phyloP scores from a whole-genome alignment of 2,888 invertebrate species.

The Tinea semifulvella region DNA sequence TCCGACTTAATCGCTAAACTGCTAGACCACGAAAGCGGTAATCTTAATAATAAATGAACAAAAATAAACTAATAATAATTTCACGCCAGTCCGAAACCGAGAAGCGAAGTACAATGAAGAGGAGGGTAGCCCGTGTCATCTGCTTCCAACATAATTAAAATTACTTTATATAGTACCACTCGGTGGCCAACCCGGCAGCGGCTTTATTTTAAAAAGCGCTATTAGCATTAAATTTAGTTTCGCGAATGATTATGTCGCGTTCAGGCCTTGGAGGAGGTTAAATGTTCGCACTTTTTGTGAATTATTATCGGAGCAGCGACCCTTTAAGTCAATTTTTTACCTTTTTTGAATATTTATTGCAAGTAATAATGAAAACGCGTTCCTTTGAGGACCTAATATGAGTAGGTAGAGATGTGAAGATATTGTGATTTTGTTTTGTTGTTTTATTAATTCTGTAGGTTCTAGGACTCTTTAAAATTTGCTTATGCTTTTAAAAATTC shows the following conservation, averaged over 20 bases:
- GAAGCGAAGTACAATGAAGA: conserved; percentile 48
- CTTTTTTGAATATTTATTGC: conserved; percentile 4
- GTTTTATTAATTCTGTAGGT: no score
- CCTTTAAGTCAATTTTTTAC: conserved; percentile 8
- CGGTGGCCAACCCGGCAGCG: conserved; percentile 51
- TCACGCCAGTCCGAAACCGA: conserved; percentile 20
- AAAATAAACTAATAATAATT: neutral
- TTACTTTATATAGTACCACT: conserved; percentile 62
- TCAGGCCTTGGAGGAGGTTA: conserved; percentile 54
- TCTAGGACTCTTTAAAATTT: no score
- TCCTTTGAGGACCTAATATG: no score
- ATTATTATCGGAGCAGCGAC: conserved; percentile 38
- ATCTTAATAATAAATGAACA: no score
- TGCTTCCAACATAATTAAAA: conserved; percentile 68
- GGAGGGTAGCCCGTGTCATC: conserved; percentile 61
- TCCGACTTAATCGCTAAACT: no score
- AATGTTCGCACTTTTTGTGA: conserved; percentile 62
- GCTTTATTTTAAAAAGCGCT: conserved; percentile 64
- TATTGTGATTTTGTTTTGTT: no score
- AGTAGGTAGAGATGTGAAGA: no score
- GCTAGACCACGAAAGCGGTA: no score
- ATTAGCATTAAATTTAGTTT: conserved; percentile 67
- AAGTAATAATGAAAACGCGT: conserved; percentile 2
- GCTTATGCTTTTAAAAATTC: no score
- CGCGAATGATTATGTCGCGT: conserved; percentile 61